A percentile compares a stretch with the other conserved stretches of the same genome.
Conservation (phyloP, 2,113 vertebrate genomes). For the Phrynosoma platyrhinos region DNA sequence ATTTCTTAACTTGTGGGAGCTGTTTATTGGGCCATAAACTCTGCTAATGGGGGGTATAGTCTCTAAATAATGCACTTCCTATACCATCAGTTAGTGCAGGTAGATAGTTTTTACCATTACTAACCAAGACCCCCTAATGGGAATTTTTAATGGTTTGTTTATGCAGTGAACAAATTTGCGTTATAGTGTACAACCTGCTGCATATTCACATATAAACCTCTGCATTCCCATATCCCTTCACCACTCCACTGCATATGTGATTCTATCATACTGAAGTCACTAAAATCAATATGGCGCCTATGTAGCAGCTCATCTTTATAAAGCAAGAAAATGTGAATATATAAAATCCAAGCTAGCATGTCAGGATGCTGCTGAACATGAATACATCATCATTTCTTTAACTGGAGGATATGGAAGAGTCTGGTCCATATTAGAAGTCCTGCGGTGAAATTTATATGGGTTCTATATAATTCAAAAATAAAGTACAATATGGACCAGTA, state of each 20-base stretch:
- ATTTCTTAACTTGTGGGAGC: conserved; percentile 82
- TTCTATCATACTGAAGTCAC: conserved; percentile 20
- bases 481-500: too few relatives aligned
- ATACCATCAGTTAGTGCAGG: conserved; percentile 68
- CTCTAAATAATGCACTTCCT: conserved; percentile 79
- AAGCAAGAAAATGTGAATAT: conserved; percentile 34
- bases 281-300: conserved; percentile 50
- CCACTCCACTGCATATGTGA: conserved; percentile 33
- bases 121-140: conserved; percentile 75
- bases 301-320: conserved; percentile 36
- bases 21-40: conserved; percentile 83
- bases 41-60: conserved; percentile 82
- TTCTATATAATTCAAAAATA: too few relatives aligned
- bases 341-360: not conserved
- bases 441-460: not conserved
- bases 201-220: conserved; percentile 50
- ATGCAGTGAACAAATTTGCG: conserved; percentile 58
- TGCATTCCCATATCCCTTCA: conserved; percentile 40
- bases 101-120: conserved; percentile 76
- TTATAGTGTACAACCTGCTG: conserved; percentile 53
- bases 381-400: not conserved
- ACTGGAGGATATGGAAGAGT: not conserved
- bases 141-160: conserved; percentile 76
- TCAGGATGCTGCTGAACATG: not conserved
- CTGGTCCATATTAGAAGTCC: not conserved